Percentiles rank a stretch among this genome's conserved stretches.
Conservation (phyloP, 2,888 invertebrate species). For the Tupiocoris notatus region DNA sequence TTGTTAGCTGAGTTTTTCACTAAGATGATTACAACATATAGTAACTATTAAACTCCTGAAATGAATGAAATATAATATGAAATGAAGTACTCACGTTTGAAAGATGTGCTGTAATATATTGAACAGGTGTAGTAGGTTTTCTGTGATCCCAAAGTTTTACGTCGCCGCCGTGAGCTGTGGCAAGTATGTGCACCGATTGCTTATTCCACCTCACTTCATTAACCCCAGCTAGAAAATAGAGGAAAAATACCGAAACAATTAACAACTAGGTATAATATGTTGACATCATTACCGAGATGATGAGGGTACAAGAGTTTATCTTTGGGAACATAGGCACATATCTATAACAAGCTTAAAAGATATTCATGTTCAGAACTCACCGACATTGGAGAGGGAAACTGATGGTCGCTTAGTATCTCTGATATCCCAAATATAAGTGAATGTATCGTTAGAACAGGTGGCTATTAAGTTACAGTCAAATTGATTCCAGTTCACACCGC, state of each 20-base stretch:
- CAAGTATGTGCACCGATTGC: constrained; percentile 76
- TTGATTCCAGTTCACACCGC: constrained; percentile 89
- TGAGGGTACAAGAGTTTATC: too few species aligned
- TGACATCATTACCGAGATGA: too few species aligned
- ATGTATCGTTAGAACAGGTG: constrained; percentile 91
- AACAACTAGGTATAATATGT: too few species aligned
- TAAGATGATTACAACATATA: too few species aligned
- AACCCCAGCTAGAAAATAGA: constrained; percentile 85
- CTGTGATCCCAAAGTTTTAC: constrained; percentile 94
- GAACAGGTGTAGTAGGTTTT: constrained; percentile 80
- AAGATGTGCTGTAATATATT: constrained; percentile 91
- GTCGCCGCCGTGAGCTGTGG: constrained; percentile 94
- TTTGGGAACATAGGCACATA: too few species aligned
- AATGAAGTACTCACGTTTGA: constrained; percentile 56
- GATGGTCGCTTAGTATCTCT: constrained; percentile 80
- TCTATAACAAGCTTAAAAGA: constrained; percentile 1
- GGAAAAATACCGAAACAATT: too few species aligned
- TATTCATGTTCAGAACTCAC: constrained; percentile 62
- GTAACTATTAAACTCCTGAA: too few species aligned
- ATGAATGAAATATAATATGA: not conserved
- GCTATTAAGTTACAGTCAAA: constrained; percentile 73
- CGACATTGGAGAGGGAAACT: constrained; percentile 82
- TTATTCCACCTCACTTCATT: constrained; percentile 94
- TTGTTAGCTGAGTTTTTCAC: too few species aligned
- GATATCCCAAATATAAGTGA: constrained; percentile 91